Evolutionary conservation across 2,888 invertebrate species (phyloP), one percentile per base, ranked within the genome.

Genomic region (Epistrophe grossulariae): DNA sequence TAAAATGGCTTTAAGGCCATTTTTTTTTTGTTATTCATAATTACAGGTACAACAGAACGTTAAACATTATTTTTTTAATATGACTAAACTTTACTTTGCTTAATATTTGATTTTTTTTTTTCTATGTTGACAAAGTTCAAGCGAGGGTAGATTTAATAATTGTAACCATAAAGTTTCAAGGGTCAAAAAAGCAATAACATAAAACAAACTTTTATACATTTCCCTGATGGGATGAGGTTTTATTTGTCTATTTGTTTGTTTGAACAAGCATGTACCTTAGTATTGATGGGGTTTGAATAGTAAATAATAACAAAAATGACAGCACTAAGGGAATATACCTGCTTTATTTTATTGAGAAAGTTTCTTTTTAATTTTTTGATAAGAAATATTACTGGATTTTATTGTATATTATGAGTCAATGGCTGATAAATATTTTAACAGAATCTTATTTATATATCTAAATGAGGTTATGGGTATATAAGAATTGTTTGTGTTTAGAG

Each of bases 211-310:
- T 62, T 24, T 24, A 24, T 24, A 24, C 3, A 35, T 59, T 59
- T 17, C 59, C 24, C 7, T 35, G 8, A 15, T 13, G 19, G 10
- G 19, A 8, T 9, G 28, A 3, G 35, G 2, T 55, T 11, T 59
- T n/a, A 17, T 35, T 35, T 59, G 28, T 55, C 28, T 24, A 11
- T 52, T 13, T 24, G 13, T 31, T 59, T 59, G 59, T 59, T 59
- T 38, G 59, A 59, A 38, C 17, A 59, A 13, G 19, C 38, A 35
- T 38, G 2, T 59, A n/a, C 10, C n/a, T 2, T 17, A 59, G 31
- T 35, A 59, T 59, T 59, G 59, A 35, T 59, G 55, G 15, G 28
- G 28, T 59, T 59, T 59, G 35, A 59, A 59, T 59, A 59, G 19
- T 59, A 35, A 59, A 59, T 59, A 17, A 5, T n/a, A 59, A 11